Evolutionary conservation across 2,888 invertebrate species (phyloP).

Genomic region (Drosophila mimetica): DNA sequence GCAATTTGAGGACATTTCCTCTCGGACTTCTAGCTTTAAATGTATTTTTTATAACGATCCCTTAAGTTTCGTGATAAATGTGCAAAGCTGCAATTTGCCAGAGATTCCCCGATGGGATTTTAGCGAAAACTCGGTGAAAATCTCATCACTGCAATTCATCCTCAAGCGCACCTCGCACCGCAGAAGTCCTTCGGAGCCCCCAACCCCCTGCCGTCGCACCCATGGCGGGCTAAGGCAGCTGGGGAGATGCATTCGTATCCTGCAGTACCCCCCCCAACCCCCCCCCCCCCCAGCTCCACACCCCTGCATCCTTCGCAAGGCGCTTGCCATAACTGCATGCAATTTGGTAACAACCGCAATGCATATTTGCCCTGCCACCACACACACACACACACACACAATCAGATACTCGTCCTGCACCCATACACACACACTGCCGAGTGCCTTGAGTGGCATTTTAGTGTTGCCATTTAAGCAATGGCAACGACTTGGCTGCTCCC

Average conservation of each 20-base stretch:
- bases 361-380: conserved; percentile 64
- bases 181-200: background rate
- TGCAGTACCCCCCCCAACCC: conserved; percentile 12
- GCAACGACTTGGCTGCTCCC: conserved; percentile 46
- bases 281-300: conserved; percentile 3
- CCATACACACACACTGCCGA: conserved; percentile 22
- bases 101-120: conserved; percentile 41
- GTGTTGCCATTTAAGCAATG: conserved; percentile 62
- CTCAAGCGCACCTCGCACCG: conserved; percentile 52
- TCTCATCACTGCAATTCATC: conserved; percentile 50
- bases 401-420: conserved; percentile 6
- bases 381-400: conserved; percentile 26
- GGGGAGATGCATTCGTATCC: conserved; percentile 38
- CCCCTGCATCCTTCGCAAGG: conserved; percentile 49
- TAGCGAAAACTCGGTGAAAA: conserved; percentile 35
- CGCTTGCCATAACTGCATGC: conserved; percentile 68
- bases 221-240: background rate
- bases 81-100: conserved; percentile 36
- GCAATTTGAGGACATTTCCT: background rate
- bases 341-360: conserved; percentile 76
- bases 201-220: background rate
- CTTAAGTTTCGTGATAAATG: conserved; percentile 25
- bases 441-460: conserved; percentile 74
- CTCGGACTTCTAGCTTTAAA: background rate
- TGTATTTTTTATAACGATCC: conserved; percentile 1